Evolutionary conservation across 2,797 vertebrate genomes (phyloP).

Genomic region (Mallotus villosus): DNA sequence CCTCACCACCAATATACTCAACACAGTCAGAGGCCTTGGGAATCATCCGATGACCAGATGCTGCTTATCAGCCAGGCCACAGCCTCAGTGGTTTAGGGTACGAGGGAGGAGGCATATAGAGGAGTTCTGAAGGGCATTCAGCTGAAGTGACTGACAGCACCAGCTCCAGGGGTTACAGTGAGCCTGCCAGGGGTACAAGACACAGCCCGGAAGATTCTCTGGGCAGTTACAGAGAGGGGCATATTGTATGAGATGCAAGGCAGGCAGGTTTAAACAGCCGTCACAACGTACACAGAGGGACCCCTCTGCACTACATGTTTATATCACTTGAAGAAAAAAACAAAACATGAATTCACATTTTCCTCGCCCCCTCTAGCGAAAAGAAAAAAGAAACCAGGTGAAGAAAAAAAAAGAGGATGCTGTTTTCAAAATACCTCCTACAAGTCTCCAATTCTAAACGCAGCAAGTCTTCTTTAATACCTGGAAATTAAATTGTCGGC

Average conservation of each 20-base stretch:
- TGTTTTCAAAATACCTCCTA: slow-evolving; percentile 58
- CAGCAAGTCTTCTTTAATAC: slow-evolving; percentile 72
- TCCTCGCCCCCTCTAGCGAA: slow-evolving; percentile 41
- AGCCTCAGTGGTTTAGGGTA: background rate
- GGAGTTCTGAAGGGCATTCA: background rate
- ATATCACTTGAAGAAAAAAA: slow-evolving; percentile 14
- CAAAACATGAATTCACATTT: slow-evolving; percentile 50
- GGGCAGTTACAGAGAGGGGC: background rate
- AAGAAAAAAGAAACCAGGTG: slow-evolving; percentile 28
- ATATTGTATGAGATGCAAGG: slow-evolving; percentile 28
- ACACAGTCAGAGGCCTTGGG: background rate
- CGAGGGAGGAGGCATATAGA: background rate
- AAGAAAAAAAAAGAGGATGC: slow-evolving; percentile 8
- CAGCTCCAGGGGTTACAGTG: slow-evolving; percentile 17
- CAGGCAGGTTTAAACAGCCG: slow-evolving; percentile 39
- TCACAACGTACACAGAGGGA: slow-evolving; percentile 18
- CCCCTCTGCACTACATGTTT: slow-evolving; percentile 7
- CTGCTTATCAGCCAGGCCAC: background rate
- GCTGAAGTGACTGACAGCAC: slow-evolving; percentile 11
- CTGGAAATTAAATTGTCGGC: slow-evolving; percentile 69
- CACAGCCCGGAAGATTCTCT: background rate
- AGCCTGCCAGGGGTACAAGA: slow-evolving; percentile 22
- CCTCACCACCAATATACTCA: too few species aligned
- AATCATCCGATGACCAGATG: background rate
- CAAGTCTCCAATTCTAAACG: slow-evolving; percentile 68